phyloP scores from a whole-genome alignment of 2,113 vertebrate species.

The Phrynosoma platyrhinos region DNA sequence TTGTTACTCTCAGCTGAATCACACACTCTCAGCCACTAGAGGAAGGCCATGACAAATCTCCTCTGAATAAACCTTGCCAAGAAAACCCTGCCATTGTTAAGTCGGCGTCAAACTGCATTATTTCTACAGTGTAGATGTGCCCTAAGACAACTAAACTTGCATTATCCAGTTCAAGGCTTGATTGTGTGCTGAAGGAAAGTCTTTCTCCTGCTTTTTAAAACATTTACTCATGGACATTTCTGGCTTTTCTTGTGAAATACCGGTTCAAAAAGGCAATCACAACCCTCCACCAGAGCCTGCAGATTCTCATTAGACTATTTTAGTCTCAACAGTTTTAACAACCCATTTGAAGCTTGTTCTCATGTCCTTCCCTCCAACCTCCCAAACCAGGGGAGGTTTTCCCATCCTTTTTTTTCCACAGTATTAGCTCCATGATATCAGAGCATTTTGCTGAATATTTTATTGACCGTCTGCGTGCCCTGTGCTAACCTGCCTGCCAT shows the following conservation, averaged over 20 bases:
- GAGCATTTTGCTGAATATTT: constrained; percentile 91
- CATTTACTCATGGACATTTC: accelerated
- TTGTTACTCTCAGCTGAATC: neutral
- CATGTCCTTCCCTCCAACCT: neutral
- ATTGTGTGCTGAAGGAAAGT: neutral
- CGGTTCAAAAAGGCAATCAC: constrained; percentile 16
- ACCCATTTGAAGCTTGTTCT: constrained; percentile 30
- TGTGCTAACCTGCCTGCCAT: constrained; percentile 87
- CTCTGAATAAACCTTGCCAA: no score
- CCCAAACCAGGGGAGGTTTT: constrained; percentile 15
- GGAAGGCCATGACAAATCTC: no score
- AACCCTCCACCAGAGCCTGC: constrained; percentile 4
- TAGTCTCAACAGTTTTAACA: constrained; percentile 9
- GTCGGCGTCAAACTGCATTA: no score
- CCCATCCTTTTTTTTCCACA: constrained; percentile 64
- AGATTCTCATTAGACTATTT: constrained; percentile 6
- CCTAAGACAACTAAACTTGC: no score
- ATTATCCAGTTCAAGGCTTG: neutral
- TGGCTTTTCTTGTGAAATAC: neutral
- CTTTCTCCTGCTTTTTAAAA: no score
- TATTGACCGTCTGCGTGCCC: constrained; percentile 89
- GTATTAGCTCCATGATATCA: constrained; percentile 88
- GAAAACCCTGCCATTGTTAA: no score
- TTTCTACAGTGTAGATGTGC: no score
- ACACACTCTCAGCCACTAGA: no score